Percentiles rank a stretch among this genome's conserved stretches.
phyloP scores from a whole-genome alignment of 2,888 invertebrate species.

The Linyphia triangularis region DNA sequence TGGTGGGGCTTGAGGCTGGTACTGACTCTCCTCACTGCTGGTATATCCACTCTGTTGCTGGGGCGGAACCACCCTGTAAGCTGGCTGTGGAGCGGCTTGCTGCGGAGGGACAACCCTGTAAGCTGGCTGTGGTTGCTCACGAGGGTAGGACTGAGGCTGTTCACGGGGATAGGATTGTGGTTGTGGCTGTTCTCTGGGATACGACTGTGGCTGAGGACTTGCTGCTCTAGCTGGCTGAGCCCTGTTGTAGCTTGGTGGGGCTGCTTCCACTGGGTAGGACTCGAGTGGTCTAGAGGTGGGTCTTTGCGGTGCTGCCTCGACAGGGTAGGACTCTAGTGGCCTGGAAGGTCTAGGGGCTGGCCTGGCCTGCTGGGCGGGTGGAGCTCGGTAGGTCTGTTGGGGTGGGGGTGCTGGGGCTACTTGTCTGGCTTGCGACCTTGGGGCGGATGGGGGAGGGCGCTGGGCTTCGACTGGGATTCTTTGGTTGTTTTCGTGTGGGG shows the following conservation, averaged over 20 bases:
- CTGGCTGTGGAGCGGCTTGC: conserved; percentile 6
- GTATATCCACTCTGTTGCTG: background rate
- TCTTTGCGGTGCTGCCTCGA: conserved; percentile 20
- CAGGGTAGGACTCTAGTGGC: conserved; percentile 59
- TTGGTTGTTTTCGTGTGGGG: conserved; percentile 56
- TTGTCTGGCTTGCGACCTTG: conserved; percentile 38
- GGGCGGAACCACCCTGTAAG: conserved; percentile 38
- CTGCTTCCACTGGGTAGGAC: conserved; percentile 1
- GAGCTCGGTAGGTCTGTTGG: conserved; percentile 37
- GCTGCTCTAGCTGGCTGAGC: conserved; percentile 1
- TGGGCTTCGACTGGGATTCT: conserved; percentile 51
- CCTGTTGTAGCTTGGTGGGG: conserved; percentile 1
- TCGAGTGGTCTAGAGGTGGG: conserved; percentile 29
- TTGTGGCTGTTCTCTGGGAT: background rate
- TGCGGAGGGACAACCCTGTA: conserved; percentile 11
- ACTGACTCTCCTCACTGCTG: conserved; percentile 44
- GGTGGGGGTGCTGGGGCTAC: conserved; percentile 47
- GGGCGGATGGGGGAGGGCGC: conserved; percentile 22
- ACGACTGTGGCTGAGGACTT: background rate
- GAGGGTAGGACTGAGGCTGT: background rate
- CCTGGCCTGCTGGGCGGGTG: conserved; percentile 36
- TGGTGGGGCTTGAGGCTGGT: conserved; percentile 30
- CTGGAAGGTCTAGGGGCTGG: conserved; percentile 63
- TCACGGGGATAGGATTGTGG: background rate
- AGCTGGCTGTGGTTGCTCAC: conserved; percentile 8